phyloP scores from a whole-genome alignment of 2,888 invertebrate genomes.

The Muschampia plurimacula region DNA sequence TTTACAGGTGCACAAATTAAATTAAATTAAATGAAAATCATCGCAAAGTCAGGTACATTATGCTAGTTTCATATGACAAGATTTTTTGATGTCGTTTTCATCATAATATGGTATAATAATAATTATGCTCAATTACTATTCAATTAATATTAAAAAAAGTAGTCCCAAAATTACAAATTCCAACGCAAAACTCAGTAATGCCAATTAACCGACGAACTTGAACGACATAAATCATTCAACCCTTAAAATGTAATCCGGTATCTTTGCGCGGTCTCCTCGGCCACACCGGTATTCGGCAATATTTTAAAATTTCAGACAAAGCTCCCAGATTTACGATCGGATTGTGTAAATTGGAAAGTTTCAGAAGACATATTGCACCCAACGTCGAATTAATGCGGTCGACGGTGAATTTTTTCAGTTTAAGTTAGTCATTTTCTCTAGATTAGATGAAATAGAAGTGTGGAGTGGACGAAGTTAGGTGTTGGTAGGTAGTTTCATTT shows the following conservation, averaged over 20 bases:
- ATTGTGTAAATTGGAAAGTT: constrained; percentile 78
- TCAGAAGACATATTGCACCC: constrained; percentile 66
- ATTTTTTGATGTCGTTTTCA: too few species aligned
- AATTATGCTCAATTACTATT: too few species aligned
- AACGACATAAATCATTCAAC: constrained; percentile 64
- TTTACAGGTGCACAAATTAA: too few species aligned
- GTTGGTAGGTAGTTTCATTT: too few species aligned
- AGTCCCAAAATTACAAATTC: neutral
- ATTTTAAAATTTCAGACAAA: constrained; percentile 74
- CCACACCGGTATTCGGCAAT: constrained; percentile 63
- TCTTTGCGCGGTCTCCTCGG: constrained; percentile 52
- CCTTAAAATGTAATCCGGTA: constrained; percentile 61
- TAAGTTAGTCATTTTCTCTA: neutral
- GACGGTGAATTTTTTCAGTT: constrained; percentile 19
- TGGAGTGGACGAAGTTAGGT: too few species aligned
- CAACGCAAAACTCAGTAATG: constrained; percentile 6
- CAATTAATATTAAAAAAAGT: neutral
- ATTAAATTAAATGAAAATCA: too few species aligned
- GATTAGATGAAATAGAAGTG: neutral
- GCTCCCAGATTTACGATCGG: constrained; percentile 72
- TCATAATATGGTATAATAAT: neutral
- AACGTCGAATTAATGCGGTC: constrained; percentile 56
- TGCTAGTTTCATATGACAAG: too few species aligned
- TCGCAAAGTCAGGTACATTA: too few species aligned
- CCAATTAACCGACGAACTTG: constrained; percentile 39